Conservation (phyloP, 2,888 invertebrate genomes). For the Chrysolina haemoptera region DNA sequence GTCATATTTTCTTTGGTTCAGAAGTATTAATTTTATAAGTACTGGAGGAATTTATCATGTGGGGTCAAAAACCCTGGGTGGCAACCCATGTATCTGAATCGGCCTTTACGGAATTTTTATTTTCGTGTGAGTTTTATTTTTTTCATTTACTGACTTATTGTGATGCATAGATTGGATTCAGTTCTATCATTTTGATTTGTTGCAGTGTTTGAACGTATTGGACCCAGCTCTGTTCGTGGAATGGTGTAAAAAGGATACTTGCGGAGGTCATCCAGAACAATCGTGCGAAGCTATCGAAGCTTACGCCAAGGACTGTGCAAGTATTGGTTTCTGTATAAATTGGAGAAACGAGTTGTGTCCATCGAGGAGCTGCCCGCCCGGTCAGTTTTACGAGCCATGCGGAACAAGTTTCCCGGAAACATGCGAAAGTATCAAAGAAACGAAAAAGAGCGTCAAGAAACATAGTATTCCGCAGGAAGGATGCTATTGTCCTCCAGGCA, state of each 20-base stretch:
- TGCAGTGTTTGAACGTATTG: constrained; percentile 81
- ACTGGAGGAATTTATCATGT: too few relatives aligned
- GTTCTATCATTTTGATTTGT: constrained; percentile 28
- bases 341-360: constrained; percentile 82
- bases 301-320: constrained; percentile 82
- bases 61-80: too few relatives aligned
- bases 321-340: constrained; percentile 80
- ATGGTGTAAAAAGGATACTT: constrained; percentile 81
- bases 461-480: constrained; percentile 75
- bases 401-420: constrained; percentile 77
- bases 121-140: too few relatives aligned
- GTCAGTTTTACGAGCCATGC: constrained; percentile 72
- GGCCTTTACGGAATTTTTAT: too few relatives aligned
- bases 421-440: constrained; percentile 75
- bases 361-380: constrained; percentile 73
- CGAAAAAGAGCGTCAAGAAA: constrained; percentile 55
- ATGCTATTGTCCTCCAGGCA: constrained; percentile 87
- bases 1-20: too few relatives aligned
- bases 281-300: constrained; percentile 79
- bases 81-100: too few relatives aligned
- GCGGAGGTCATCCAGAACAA: constrained; percentile 72
- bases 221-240: constrained; percentile 79
- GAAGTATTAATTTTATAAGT: too few relatives aligned
- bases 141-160: too few relatives aligned
- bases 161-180: too few relatives aligned